A percentile compares a stretch with the other conserved stretches of the same genome.
Evolutionary conservation across 1,140 invertebrate genomes (phyloP).

Genomic region (Odontomachus brunneus): DNA sequence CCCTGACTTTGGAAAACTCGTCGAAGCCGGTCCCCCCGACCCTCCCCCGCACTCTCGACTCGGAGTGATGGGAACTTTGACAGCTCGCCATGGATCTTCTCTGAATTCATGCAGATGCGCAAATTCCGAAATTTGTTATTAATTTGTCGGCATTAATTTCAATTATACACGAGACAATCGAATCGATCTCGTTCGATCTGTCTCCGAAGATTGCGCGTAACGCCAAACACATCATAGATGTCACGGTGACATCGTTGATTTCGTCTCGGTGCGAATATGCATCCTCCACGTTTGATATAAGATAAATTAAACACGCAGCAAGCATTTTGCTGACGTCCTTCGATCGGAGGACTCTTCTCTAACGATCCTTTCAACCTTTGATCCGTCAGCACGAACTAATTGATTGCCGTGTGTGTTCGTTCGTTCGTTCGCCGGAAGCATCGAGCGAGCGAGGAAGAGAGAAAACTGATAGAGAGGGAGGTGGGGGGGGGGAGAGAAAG

Average conservation of each 20-base stretch:
- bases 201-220: too few relatives aligned
- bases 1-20: conserved; percentile 39
- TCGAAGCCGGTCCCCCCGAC: conserved; percentile 1
- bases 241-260: too few relatives aligned
- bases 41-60: not conserved
- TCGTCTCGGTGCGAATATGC: not conserved
- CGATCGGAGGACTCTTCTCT: not conserved
- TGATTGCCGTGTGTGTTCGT: conserved; percentile 22
- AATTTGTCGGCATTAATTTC: too few relatives aligned
- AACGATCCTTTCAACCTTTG: conserved; percentile 43
- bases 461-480: too few relatives aligned
- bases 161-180: too few relatives aligned
- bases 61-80: conserved; percentile 17
- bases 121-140: too few relatives aligned
- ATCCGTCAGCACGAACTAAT: conserved; percentile 42
- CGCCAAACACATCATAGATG: too few relatives aligned
- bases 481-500: not conserved
- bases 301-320: not conserved
- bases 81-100: too few relatives aligned
- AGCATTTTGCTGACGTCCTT: conserved; percentile 16
- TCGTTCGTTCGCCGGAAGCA: conserved; percentile 27
- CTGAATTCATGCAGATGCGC: too few relatives aligned
- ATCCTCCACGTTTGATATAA: not conserved
- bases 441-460: conserved; percentile 21
- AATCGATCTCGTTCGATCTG: too few relatives aligned